These are phyloP conservation scores for Brachystomella parvula DNA, from an alignment of 1,140 invertebrate genomes.

Conservation along the genomic window DNA sequence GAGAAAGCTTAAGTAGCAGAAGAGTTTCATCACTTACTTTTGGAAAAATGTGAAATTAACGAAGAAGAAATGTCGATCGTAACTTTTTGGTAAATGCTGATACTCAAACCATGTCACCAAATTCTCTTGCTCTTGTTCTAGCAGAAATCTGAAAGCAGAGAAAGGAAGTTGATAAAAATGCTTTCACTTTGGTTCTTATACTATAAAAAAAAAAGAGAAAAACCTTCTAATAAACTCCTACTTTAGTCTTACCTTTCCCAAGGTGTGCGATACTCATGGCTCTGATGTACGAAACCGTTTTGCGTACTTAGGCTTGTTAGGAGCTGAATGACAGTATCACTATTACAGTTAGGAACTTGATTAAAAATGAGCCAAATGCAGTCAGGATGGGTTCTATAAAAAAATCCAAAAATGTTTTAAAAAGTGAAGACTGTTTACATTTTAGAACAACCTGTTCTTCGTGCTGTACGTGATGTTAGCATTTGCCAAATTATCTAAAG, in stretches of 20 bases:
- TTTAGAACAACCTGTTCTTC: slow-evolving; percentile 20
- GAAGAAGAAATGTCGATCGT: slow-evolving; percentile 56
- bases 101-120: slow-evolving; percentile 42
- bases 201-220: slow-evolving; percentile 9
- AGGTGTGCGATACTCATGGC: slow-evolving; percentile 41
- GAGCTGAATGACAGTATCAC: slow-evolving; percentile 57
- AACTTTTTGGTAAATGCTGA: slow-evolving; percentile 41
- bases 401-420: neutral
- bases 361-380: slow-evolving; percentile 52
- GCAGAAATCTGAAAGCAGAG: slow-evolving; percentile 37
- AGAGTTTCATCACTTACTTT: slow-evolving; percentile 26
- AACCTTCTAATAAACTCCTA: neutral
- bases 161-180: neutral
- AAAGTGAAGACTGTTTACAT: neutral
- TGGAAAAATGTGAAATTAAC: slow-evolving; percentile 52
- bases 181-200: neutral
- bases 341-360: slow-evolving; percentile 55
- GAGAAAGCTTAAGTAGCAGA: no score
- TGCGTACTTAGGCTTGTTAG: slow-evolving; percentile 53
- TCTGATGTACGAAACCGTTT: slow-evolving; percentile 54
- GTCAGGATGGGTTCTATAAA: slow-evolving; percentile 21
- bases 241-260: slow-evolving; percentile 39
- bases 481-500: slow-evolving; percentile 14
- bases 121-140: slow-evolving; percentile 40
- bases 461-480: slow-evolving; percentile 8